These are phyloP conservation scores for Conopomorpha cramerella DNA, from an alignment of 1,140 invertebrate species.

Conservation along the genomic window DNA sequence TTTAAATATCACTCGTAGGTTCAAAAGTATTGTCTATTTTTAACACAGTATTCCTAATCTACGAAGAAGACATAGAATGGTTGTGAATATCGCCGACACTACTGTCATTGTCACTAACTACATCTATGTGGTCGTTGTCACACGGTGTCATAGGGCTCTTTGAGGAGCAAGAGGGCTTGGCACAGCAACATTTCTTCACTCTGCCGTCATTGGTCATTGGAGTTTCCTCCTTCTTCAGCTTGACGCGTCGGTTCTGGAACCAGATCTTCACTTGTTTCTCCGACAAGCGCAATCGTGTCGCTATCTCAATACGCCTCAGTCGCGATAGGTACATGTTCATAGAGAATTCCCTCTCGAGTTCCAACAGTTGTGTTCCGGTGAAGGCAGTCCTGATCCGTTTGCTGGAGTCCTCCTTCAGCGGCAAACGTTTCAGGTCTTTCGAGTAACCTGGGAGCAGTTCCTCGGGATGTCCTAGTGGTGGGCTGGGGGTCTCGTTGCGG, in stretches of 20 bases:
- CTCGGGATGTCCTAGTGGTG: conserved; percentile 58
- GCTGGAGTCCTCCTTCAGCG: conserved; percentile 64
- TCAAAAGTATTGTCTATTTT: too few relatives aligned
- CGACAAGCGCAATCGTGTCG: conserved; percentile 82
- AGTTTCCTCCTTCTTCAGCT: conserved; percentile 80
- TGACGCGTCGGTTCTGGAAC: conserved; percentile 91
- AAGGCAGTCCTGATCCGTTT: conserved; percentile 90
- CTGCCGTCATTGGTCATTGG: conserved; percentile 22
- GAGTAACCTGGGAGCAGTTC: conserved; percentile 49
- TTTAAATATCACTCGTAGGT: too few relatives aligned
- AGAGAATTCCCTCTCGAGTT: conserved; percentile 89
- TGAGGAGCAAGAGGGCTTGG: conserved; percentile 20
- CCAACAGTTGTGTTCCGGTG: conserved; percentile 88
- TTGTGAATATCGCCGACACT: conserved; percentile 32
- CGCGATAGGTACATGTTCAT: conserved; percentile 90
- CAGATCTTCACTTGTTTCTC: conserved; percentile 97
- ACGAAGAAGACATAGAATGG: conserved; percentile 26
- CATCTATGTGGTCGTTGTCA: conserved; percentile 44
- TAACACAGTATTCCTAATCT: too few relatives aligned
- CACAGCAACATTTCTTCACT: conserved; percentile 38
- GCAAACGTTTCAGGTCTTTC: conserved; percentile 36
- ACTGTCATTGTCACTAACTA: conserved; percentile 40
- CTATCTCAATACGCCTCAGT: conserved; percentile 88
- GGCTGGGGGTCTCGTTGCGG: conserved; percentile 62
- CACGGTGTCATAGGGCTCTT: conserved; percentile 20